Evolutionary conservation across 2,113 vertebrate genomes (phyloP).

Genomic region (Eudyptes chrysolophus): DNA sequence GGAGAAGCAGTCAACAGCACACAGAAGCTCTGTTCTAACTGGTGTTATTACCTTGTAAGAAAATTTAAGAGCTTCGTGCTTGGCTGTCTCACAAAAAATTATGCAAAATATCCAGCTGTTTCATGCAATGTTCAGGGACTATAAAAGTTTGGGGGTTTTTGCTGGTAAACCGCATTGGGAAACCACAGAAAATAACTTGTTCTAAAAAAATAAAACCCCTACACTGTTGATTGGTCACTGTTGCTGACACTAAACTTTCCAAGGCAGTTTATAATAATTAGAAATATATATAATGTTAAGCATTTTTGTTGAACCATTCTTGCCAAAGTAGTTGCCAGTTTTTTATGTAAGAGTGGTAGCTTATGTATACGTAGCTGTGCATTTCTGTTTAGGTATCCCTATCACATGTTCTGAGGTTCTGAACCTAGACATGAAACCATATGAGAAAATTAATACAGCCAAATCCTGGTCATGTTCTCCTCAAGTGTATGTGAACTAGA

Average conservation of each 20-base stretch:
- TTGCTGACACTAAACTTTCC: neutral
- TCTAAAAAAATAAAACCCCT: neutral
- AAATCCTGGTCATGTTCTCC: neutral
- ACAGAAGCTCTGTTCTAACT: neutral
- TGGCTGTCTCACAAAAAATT: conserved; percentile 15
- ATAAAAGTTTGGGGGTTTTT: neutral
- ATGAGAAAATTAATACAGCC: neutral
- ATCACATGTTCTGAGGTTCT: neutral
- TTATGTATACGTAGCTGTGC: rapidly evolving
- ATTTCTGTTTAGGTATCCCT: neutral
- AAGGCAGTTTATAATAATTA: neutral
- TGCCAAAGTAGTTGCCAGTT: neutral
- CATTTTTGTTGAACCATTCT: neutral
- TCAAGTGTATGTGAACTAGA: neutral
- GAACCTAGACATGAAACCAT: neutral
- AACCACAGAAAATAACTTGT: neutral
- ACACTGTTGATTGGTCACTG: neutral
- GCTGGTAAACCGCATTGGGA: neutral
- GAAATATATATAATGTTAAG: neutral
- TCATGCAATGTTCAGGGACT: neutral
- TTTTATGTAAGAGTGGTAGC: neutral
- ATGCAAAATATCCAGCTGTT: conserved; percentile 29
- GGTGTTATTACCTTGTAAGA: neutral
- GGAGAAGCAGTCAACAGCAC: neutral
- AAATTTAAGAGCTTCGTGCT: neutral